Evolutionary conservation across 2,888 invertebrate genomes (phyloP), one percentile per base, ranked within the genome.

Genomic region (Tetramorium bicarinatum): DNA sequence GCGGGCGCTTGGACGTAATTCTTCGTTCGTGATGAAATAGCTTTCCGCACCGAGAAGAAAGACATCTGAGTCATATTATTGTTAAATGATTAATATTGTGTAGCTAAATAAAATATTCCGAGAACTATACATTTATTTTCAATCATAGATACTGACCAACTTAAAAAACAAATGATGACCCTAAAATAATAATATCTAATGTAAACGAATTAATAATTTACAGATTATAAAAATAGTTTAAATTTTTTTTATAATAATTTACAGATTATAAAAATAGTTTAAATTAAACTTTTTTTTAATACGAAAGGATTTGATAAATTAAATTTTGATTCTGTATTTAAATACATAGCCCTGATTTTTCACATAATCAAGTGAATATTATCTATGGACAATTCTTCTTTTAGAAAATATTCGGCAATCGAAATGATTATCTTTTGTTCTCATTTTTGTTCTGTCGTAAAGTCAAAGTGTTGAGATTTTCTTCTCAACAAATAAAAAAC

Each of bases 401-500:
- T 21, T 29, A 4, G 15, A 34, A 21, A 21, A 52, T 54, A 69
- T 13, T 52, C 6, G 11, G 3, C 13, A 15, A 71, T 72, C 7
- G 15, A 72, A 72, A 54, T 21, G 6, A 21, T 15, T 49, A 21
- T 9, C 3, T 34, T 6, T 38, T 2, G 7, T 59, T n/a, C 47
- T 44, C n/a, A 29, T 52, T 76, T 66, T 66, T 2, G 3, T n/a
- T 54, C 21, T n/a, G 18, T 25, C 41, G 77, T n/a, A 41, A 77
- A 69, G 38, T 2, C 25, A 9, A 21, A 38, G 3, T 29, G 21
- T 71, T 38, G 21, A 34, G 29, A 59, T 56, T 59, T 25, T 72
- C 21, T 25, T 72, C 4, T 3, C 47, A 8, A 15, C 21, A n/a
- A 67, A 77, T 59, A 59, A 79, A 34, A 47, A 47, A 11, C 34